Percentiles rank a stretch among this genome's conserved stretches.
These are phyloP conservation scores for Steatocranus sp. DNA, from an alignment of 2,797 vertebrate species.

Conservation along the genomic window DNA sequence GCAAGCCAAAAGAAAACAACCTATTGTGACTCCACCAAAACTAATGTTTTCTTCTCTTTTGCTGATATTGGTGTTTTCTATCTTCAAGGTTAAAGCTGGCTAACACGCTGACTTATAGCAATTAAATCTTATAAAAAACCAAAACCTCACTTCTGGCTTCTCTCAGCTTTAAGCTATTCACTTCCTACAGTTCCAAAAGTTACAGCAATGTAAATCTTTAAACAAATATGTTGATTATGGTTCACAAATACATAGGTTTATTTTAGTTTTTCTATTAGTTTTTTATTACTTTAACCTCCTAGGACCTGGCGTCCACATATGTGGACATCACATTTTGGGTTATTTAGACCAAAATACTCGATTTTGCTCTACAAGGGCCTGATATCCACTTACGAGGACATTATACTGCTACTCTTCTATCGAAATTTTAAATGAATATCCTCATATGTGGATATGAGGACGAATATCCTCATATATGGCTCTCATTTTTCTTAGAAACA, in stretches of 20 bases:
- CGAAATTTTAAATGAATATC: fast-evolving
- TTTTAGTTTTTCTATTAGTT: not conserved
- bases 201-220: not conserved
- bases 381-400: not conserved
- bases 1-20: not conserved
- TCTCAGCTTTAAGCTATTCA: not conserved
- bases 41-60: not conserved
- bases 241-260: not conserved
- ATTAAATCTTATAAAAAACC: not conserved
- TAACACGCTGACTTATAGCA: not conserved
- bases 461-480: not conserved
- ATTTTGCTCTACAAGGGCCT: not conserved
- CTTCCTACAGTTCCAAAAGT: not conserved
- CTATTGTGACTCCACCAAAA: not conserved
- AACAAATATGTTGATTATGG: not conserved
- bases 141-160: not conserved
- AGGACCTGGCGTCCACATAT: not conserved
- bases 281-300: not conserved
- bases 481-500: not conserved
- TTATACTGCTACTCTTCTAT: fast-evolving
- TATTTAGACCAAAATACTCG: not conserved
- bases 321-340: not conserved
- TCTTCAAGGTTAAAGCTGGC: not conserved
- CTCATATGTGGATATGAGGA: not conserved
- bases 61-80: not conserved